phyloP scores from a whole-genome alignment of 2,797 vertebrate species.

The Enteromius mattozi region DNA sequence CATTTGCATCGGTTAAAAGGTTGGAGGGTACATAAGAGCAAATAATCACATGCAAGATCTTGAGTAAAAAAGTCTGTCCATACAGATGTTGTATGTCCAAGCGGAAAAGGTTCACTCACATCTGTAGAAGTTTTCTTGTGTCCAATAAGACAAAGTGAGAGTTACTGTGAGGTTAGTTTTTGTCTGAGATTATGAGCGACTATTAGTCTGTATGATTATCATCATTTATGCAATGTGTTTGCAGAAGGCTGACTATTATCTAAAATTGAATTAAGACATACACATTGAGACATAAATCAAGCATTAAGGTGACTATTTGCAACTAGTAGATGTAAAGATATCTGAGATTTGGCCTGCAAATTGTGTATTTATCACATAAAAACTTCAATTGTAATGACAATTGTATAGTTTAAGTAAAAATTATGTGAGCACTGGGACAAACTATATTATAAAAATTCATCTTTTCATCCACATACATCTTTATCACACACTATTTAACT shows the following conservation, averaged over 20 bases:
- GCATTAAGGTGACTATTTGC: neutral
- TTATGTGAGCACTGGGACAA: neutral
- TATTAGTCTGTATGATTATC: neutral
- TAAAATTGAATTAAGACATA: neutral
- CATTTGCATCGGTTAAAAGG: neutral
- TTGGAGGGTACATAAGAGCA: neutral
- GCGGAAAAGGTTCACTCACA: neutral
- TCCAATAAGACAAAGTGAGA: too few species aligned
- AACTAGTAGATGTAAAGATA: neutral
- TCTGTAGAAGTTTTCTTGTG: neutral
- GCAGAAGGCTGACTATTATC: neutral
- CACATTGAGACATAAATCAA: neutral
- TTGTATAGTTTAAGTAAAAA: neutral
- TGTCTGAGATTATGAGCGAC: neutral
- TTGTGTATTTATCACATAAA: neutral
- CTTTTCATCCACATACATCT: neutral
- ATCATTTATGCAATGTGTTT: neutral
- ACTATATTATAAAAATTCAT: neutral
- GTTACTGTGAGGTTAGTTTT: neutral
- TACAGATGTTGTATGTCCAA: neutral
- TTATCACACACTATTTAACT: neutral
- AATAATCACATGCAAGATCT: neutral
- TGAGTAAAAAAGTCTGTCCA: neutral
- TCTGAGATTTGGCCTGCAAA: neutral
- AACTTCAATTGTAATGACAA: neutral